Evolutionary conservation across 2,797 vertebrate genomes (phyloP).

Genomic region (Sebastes minor): DNA sequence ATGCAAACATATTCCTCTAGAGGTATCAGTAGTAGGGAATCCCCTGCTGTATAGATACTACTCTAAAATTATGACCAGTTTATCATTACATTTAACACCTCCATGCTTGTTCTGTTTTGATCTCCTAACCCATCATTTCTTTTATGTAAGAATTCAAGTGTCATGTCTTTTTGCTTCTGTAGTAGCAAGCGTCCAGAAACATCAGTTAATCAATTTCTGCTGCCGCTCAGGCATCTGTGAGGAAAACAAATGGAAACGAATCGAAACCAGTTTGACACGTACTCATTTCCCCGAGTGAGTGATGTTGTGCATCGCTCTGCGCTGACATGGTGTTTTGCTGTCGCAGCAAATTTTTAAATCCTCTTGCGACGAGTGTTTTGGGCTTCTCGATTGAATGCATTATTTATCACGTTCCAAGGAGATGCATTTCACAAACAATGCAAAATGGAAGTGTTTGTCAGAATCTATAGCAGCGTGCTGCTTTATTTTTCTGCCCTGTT

Average conservation of each 20-base stretch:
- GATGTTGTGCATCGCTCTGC: conserved; percentile 10
- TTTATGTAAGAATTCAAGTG: background rate
- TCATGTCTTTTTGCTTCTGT: background rate
- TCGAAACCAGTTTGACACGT: conserved; percentile 23
- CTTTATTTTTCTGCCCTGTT: background rate
- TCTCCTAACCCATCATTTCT: background rate
- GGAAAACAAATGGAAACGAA: conserved; percentile 38
- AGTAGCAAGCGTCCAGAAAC: background rate
- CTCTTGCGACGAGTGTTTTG: background rate
- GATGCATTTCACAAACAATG: background rate
- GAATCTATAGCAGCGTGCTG: background rate
- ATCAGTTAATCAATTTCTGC: conserved; percentile 6
- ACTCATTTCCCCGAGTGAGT: conserved; percentile 33
- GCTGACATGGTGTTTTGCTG: background rate
- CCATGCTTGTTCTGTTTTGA: background rate
- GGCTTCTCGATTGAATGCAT: conserved; percentile 1
- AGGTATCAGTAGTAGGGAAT: background rate
- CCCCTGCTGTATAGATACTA: background rate
- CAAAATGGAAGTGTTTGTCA: background rate
- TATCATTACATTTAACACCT: background rate
- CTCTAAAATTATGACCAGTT: no score
- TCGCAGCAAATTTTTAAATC: conserved; percentile 15
- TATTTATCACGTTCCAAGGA: conserved; percentile 18
- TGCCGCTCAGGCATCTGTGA: conserved; percentile 11
- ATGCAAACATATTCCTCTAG: background rate